Conservation (phyloP, 2,113 vertebrate species). For the Microcebus murinus region DNA sequence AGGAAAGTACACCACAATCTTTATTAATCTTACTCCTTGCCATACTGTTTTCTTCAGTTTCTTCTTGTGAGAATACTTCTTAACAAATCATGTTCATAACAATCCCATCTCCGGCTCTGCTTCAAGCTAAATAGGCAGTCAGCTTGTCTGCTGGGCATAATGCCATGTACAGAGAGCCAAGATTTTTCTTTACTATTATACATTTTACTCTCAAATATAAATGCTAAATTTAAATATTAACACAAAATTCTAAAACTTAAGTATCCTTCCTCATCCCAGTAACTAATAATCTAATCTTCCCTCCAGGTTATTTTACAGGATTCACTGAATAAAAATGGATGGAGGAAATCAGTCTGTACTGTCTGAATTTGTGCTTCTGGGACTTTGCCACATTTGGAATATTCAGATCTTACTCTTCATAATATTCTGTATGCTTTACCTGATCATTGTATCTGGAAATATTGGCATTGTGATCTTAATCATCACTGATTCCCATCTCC, state of each 20-base stretch:
- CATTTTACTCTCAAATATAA: background rate
- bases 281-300: background rate
- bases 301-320: background rate
- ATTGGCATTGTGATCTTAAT: conserved; percentile 53
- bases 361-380: conserved; percentile 72
- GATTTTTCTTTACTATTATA: background rate
- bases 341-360: conserved; percentile 50
- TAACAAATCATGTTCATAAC: background rate
- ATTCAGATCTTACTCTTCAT: conserved; percentile 45
- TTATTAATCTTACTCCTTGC: background rate
- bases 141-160: background rate
- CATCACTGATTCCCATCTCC: conserved; percentile 22
- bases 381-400: conserved; percentile 47
- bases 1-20: background rate
- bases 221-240: background rate
- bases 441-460: conserved; percentile 70
- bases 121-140: background rate
- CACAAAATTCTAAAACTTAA: background rate
- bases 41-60: background rate
- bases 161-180: background rate
- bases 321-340: conserved; percentile 42
- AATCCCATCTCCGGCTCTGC: background rate
- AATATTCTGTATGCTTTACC: conserved; percentile 61
- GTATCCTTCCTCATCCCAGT: background rate
- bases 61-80: background rate